phyloP scores from a whole-genome alignment of 2,888 invertebrate species.

The Aleiodes alternator region DNA sequence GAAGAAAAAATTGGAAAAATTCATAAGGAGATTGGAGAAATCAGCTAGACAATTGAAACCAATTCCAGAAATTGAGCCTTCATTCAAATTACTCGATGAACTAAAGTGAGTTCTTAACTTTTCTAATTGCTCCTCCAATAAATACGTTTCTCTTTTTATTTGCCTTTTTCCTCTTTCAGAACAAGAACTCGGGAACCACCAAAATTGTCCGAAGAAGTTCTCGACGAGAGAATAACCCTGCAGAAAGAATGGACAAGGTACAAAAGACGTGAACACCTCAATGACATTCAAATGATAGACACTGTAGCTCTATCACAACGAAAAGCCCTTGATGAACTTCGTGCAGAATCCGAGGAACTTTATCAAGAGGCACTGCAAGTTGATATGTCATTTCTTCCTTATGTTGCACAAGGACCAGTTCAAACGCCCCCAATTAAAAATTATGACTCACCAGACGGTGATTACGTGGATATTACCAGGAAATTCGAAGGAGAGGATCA shows the following conservation, averaged over 20 bases:
- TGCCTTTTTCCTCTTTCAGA: conserved; percentile 68
- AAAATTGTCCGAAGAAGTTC: conserved; percentile 77
- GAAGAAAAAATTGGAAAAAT: conserved; percentile 90
- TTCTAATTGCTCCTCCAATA: neutral
- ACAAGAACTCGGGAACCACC: conserved; percentile 77
- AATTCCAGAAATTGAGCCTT: conserved; percentile 89
- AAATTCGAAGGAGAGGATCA: conserved; percentile 74
- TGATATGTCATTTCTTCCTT: conserved; percentile 80
- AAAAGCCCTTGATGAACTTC: conserved; percentile 87
- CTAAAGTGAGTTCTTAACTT: conserved; percentile 77
- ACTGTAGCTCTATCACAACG: conserved; percentile 83
- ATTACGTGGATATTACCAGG: conserved; percentile 88
- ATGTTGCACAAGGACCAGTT: conserved; percentile 83
- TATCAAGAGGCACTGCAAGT: conserved; percentile 92
- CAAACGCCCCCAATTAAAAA: conserved; percentile 89
- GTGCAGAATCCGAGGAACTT: conserved; percentile 88
- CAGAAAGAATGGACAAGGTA: conserved; percentile 87
- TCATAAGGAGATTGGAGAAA: conserved; percentile 88
- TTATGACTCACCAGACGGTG: conserved; percentile 92
- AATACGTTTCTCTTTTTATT: conserved; percentile 39
- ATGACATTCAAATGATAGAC: conserved; percentile 83
- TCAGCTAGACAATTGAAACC: conserved; percentile 91
- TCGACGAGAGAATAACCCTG: conserved; percentile 81
- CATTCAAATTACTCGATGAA: conserved; percentile 81
- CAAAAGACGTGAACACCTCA: conserved; percentile 80